Evolutionary conservation across 1,140 invertebrate species (phyloP).

Genomic region (Mesaphorura yosii): DNA sequence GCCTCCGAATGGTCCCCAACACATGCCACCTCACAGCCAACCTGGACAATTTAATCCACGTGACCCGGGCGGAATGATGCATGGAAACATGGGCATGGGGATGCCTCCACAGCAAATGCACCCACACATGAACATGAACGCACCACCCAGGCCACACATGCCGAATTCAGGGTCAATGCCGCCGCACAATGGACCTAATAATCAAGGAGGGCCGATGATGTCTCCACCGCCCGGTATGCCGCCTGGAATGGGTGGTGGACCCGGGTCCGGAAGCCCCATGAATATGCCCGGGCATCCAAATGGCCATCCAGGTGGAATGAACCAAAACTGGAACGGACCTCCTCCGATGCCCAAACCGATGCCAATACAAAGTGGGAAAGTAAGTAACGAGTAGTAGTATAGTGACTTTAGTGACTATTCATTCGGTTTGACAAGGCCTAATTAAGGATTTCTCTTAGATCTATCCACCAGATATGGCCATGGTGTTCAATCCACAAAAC

Average conservation of each 20-base stretch:
- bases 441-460: slow-evolving; percentile 39
- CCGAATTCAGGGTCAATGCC: slow-evolving; percentile 22
- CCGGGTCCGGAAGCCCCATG: slow-evolving; percentile 28
- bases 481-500: slow-evolving; percentile 97
- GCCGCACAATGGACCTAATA: slow-evolving; percentile 32
- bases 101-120: slow-evolving; percentile 9
- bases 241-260: slow-evolving; percentile 31
- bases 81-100: slow-evolving; percentile 28
- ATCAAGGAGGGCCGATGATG: slow-evolving; percentile 30
- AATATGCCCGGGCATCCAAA: slow-evolving; percentile 33
- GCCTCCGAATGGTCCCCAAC: too few species aligned
- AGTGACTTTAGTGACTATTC: slow-evolving; percentile 5
- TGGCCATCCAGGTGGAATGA: slow-evolving; percentile 32
- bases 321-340: slow-evolving; percentile 28
- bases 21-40: too few species aligned
- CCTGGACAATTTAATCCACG: too few species aligned
- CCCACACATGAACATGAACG: too few species aligned
- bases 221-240: too few species aligned
- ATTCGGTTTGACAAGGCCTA: not conserved
- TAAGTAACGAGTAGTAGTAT: slow-evolving; percentile 35
- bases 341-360: slow-evolving; percentile 66
- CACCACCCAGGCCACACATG: slow-evolving; percentile 16
- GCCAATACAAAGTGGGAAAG: slow-evolving; percentile 79
- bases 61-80: slow-evolving; percentile 33
- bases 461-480: slow-evolving; percentile 88